These are phyloP conservation scores for Anser brachyrhynchus DNA, from an alignment of 2,113 vertebrate species.

Conservation along the genomic window DNA sequence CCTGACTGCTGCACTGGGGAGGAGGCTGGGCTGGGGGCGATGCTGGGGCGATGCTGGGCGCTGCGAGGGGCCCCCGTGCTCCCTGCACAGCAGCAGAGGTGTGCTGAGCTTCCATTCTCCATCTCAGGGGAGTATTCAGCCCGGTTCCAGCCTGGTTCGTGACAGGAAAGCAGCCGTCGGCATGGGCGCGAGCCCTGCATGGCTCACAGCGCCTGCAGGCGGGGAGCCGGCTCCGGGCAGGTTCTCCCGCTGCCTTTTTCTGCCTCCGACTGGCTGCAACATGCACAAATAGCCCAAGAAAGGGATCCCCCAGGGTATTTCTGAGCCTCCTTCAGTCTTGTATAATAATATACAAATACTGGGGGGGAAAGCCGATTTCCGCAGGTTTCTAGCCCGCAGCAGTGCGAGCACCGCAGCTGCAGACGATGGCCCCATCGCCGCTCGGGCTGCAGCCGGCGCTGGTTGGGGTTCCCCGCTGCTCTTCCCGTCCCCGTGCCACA, in stretches of 20 bases:
- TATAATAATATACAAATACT: not conserved
- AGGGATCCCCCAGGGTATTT: not conserved
- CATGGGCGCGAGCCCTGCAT: not conserved
- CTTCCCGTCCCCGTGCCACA: not conserved
- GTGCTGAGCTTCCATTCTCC: not conserved
- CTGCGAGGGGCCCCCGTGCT: not conserved
- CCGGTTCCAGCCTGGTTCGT: not conserved
- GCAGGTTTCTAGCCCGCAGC: not conserved
- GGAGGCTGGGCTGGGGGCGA: not conserved
- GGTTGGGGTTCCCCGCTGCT: not conserved
- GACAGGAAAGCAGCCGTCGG: not conserved
- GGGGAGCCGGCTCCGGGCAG: fast-evolving
- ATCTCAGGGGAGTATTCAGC: not conserved
- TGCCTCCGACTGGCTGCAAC: fast-evolving
- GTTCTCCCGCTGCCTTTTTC: not conserved
- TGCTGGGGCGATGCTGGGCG: not conserved
- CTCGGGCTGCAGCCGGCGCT: not conserved
- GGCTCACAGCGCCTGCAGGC: fast-evolving
- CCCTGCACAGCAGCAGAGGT: not conserved
- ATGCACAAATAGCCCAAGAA: not conserved
- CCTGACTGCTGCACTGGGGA: not conserved
- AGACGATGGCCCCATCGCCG: not conserved
- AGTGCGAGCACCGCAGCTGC: not conserved
- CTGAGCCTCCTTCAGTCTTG: not conserved
- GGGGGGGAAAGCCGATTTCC: not conserved